A percentile compares a stretch with the other conserved stretches of the same genome.
Conservation (phyloP, 2,113 vertebrate genomes). For the Seriola quinqueradiata region DNA sequence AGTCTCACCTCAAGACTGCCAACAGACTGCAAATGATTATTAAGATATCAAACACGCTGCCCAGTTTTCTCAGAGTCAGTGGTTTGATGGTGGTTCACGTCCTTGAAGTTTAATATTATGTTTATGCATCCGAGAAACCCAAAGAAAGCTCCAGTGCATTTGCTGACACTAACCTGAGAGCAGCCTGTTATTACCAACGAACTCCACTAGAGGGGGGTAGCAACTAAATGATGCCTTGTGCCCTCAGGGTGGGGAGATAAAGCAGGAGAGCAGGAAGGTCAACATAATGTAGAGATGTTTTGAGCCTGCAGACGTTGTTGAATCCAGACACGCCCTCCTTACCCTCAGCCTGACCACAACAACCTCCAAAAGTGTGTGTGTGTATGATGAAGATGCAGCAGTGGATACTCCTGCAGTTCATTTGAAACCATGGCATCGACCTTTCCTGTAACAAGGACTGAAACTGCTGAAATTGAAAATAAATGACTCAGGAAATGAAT, state of each 20-base stretch:
- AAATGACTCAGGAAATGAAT: no score
- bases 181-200: neutral
- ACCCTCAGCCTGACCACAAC: neutral
- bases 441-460: no score
- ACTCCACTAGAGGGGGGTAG: slow-evolving; percentile 55
- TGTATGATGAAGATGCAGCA: neutral
- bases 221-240: slow-evolving; percentile 5
- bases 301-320: neutral
- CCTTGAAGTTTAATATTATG: neutral
- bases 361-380: neutral
- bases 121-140: neutral
- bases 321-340: neutral
- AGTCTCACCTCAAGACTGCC: neutral
- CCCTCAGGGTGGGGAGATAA: neutral
- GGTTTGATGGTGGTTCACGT: neutral
- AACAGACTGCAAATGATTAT: neutral
- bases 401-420: neutral
- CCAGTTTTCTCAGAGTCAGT: neutral
- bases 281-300: neutral
- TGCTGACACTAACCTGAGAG: neutral
- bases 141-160: neutral
- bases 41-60: neutral
- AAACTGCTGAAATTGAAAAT: no score
- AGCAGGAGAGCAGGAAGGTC: neutral
- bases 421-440: neutral